Evolutionary conservation across 2,888 invertebrate species (phyloP).

Genomic region (Cantharis rustica): DNA sequence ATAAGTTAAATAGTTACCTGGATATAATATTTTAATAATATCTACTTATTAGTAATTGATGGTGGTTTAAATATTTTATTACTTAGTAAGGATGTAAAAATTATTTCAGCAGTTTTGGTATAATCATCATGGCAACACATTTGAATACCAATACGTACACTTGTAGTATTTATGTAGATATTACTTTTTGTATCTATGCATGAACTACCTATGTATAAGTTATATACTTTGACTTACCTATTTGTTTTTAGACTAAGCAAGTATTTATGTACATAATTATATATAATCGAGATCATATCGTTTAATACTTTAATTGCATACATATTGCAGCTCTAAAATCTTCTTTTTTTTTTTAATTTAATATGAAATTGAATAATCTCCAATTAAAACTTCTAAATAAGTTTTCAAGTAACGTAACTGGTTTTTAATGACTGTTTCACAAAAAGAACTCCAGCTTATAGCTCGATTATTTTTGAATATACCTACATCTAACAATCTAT

Average conservation of each 20-base stretch:
- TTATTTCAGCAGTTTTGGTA: background rate
- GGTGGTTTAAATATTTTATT: background rate
- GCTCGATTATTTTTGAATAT: background rate
- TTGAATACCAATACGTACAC: slow-evolving; percentile 72
- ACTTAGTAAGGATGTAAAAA: slow-evolving; percentile 3
- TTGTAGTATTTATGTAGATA: slow-evolving; percentile 15
- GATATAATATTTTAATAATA: slow-evolving; percentile 3
- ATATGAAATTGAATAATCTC: background rate
- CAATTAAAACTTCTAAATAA: background rate
- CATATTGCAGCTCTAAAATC: background rate
- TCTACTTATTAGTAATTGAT: background rate
- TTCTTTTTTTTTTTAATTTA: background rate
- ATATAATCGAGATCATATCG: background rate
- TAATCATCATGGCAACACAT: slow-evolving; percentile 56
- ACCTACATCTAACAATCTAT: background rate
- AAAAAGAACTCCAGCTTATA: background rate
- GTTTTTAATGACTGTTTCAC: background rate
- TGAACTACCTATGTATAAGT: slow-evolving; percentile 7
- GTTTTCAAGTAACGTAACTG: background rate
- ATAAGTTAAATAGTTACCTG: slow-evolving; percentile 5
- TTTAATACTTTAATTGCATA: background rate
- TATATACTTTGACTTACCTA: background rate
- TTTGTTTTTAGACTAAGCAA: slow-evolving; percentile 1
- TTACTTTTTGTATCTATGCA: slow-evolving; percentile 21
- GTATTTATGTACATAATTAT: background rate